Conservation (phyloP, 2,888 invertebrate genomes). For the Linnaemya tessellans region DNA sequence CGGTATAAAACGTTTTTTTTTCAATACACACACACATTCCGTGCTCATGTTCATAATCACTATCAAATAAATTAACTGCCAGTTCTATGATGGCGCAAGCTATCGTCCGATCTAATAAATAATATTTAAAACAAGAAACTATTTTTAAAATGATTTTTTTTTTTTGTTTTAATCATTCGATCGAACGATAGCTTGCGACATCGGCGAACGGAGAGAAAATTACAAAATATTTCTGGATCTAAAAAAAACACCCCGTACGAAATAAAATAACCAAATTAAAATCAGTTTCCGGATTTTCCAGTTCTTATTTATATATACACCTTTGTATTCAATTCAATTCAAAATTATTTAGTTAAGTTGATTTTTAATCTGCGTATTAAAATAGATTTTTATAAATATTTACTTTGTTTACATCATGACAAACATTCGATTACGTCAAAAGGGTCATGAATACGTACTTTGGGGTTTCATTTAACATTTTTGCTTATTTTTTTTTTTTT, state of each 20-base stretch:
- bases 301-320: not conserved
- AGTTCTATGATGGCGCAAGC: too few relatives aligned
- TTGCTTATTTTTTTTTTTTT: not conserved
- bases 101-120: too few relatives aligned
- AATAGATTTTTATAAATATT: not conserved
- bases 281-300: not conserved
- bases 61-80: too few relatives aligned
- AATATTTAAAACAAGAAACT: too few relatives aligned
- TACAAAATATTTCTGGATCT: too few relatives aligned
- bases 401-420: not conserved
- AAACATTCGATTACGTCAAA: not conserved
- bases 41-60: too few relatives aligned
- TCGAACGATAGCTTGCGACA: too few relatives aligned
- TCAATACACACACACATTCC: too few relatives aligned
- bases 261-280: not conserved
- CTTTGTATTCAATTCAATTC: not conserved
- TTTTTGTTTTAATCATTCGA: too few relatives aligned
- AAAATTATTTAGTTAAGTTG: slow-evolving; percentile 11
- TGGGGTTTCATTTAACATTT: not conserved
- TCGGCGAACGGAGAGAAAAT: too few relatives aligned
- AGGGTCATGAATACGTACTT: not conserved
- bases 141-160: too few relatives aligned
- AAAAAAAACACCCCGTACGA: not conserved
- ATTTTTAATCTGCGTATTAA: slow-evolving; percentile 27
- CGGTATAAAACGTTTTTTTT: too few relatives aligned